These are phyloP conservation scores for Gila orcuttii DNA, from an alignment of 2,113 vertebrate species.

Conservation along the genomic window DNA sequence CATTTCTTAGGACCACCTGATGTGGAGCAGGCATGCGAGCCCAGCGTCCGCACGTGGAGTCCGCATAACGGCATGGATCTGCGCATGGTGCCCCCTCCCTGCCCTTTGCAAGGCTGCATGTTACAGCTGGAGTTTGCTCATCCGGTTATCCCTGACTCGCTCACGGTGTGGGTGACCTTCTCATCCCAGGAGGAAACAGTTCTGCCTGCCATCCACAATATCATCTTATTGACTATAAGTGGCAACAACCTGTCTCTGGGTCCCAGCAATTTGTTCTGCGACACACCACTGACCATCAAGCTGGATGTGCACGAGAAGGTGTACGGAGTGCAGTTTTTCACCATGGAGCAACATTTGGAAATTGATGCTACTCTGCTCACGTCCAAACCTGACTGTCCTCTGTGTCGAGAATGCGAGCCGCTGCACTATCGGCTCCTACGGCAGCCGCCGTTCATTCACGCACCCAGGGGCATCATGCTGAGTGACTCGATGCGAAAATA, in stretches of 20 bases:
- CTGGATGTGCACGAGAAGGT: conserved; percentile 85
- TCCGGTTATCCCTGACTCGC: conserved; percentile 86
- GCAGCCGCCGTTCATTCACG: conserved; percentile 82
- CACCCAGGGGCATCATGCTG: conserved; percentile 74
- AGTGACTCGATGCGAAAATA: conserved; percentile 84
- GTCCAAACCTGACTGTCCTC: conserved; percentile 79
- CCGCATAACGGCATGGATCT: conserved; percentile 87
- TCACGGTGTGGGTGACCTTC: conserved; percentile 96
- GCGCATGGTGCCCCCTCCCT: conserved; percentile 80
- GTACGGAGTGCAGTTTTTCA: conserved; percentile 93
- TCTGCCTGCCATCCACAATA: conserved; percentile 87
- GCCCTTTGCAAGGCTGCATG: conserved; percentile 91
- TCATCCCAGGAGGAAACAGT: conserved; percentile 88
- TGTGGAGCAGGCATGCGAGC: conserved; percentile 94
- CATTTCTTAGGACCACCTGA: conserved; percentile 89
- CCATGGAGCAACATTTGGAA: conserved; percentile 93
- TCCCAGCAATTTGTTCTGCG: conserved; percentile 92
- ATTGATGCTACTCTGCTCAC: conserved; percentile 93
- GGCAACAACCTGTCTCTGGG: conserved; percentile 91
- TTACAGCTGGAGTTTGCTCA: conserved; percentile 90
- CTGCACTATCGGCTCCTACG: conserved; percentile 87
- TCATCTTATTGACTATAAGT: conserved; percentile 84
- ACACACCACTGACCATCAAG: conserved; percentile 89
- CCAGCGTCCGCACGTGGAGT: conserved; percentile 95
- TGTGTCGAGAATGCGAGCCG: conserved; percentile 83